Base-by-base conservation (phyloP, 2,888 invertebrate genomes). In the Coremacera marginata region DNA sequence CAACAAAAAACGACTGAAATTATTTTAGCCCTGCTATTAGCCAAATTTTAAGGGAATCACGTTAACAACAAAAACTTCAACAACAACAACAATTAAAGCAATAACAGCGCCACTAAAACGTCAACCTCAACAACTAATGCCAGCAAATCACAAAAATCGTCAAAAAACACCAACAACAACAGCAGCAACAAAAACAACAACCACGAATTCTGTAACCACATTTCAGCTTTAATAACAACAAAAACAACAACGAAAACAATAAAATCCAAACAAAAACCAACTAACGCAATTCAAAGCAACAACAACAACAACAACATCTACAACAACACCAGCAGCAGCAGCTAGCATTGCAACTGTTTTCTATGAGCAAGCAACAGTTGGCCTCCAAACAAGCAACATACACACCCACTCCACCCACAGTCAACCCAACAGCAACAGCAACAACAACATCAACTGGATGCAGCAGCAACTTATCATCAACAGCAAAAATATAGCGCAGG, bases 261-360 rank as follows among this genome's bases (percentile, higher is more conserved):
- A 60, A 55, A 55, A 55, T 16, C 55, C 11, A n/a, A n/a, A 52
- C 52, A 52, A 27, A 51, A 52, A 70, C 52, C 70, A 68, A 71
- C 27, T 44, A 79, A 51, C 25, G 72, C 22, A 16, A 77, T 19
- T 57, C 11, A 67, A 27, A 70, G 68, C 71, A 71, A 68, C 73
- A 73, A 62, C 68, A 72, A 73, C 60, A 77, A 78, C 71, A 80
- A 52, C 27, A 67, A 31, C 63, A 57, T 31, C 31, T 65, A 4
- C 34, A 71, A 37, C 22, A 67, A 34, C 63, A 57, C 31, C 31
- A 70, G 9, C 34, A 71, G 71, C 55, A 74, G 62, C 63, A 67
- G 31, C 70, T 5, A 5, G 7, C 37, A 16, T 37, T 16, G 22
- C 27, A 67, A 65, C 31, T 51, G 34, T 65, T 55, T 37, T 34